phyloP scores from a whole-genome alignment of 2,113 vertebrate species.

The Prolemur simus region DNA sequence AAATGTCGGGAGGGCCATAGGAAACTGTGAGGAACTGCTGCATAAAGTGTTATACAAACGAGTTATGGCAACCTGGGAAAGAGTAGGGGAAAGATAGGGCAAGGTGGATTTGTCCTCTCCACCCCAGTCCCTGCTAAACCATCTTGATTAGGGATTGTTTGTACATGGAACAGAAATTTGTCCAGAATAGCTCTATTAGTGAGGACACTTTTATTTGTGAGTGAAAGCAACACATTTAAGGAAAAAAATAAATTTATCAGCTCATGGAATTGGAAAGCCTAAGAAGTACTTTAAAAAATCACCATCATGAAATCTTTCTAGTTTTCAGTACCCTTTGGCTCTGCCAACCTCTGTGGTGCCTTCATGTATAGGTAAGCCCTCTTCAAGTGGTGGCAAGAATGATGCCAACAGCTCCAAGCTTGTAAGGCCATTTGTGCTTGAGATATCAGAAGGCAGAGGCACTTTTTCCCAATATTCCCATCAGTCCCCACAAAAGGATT shows the following conservation, averaged over 20 bases:
- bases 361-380: neutral
- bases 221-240: neutral
- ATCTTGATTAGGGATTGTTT: neutral
- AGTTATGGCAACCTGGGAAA: neutral
- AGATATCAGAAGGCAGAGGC: neutral
- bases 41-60: neutral
- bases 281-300: neutral
- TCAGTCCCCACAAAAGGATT: neutral
- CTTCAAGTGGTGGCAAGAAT: neutral
- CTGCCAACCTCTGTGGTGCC: neutral
- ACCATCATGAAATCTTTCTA: neutral
- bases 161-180: neutral
- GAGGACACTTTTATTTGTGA: neutral
- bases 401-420: neutral
- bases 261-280: neutral
- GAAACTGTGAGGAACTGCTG: neutral
- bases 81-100: neutral
- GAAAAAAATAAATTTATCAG: neutral
- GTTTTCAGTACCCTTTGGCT: neutral
- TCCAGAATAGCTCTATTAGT: neutral
- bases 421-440: neutral
- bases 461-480: neutral
- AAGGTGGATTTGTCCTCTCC: neutral
- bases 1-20: neutral
- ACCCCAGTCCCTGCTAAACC: neutral